These are phyloP conservation scores for Pogoniulus pusillus DNA, from an alignment of 2,797 vertebrate genomes.

Conservation along the genomic window DNA sequence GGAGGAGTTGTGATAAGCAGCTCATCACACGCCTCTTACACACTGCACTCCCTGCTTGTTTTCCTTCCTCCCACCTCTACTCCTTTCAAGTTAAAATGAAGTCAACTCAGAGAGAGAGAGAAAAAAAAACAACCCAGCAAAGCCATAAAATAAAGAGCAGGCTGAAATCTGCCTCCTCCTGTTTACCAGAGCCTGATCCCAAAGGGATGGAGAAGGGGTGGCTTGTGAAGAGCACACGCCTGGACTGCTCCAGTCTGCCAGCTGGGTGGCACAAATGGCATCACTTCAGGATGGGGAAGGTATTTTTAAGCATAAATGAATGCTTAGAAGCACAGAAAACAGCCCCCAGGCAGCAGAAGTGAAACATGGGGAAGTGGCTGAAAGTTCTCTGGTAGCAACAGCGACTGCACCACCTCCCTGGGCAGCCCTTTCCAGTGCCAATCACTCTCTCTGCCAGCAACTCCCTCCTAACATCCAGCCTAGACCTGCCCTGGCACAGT, in stretches of 20 bases:
- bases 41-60: not conserved
- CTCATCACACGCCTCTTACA: constrained; percentile 31
- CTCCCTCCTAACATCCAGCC: no score
- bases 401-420: no score
- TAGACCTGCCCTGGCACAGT: no score
- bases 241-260: not conserved
- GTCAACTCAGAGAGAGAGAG: not conserved
- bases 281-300: not conserved
- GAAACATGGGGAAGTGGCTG: not conserved
- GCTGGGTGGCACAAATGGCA: not conserved
- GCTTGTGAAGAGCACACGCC: not conserved
- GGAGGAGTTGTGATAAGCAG: not conserved
- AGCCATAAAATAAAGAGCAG: no score
- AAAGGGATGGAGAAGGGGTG: accelerated
- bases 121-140: no score
- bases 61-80: constrained; percentile 20
- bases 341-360: not conserved
- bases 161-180: not conserved
- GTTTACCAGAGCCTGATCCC: not conserved
- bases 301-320: not conserved
- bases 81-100: not conserved
- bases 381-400: not conserved
- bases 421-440: no score
- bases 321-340: not conserved
- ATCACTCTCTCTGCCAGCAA: no score